phyloP scores from a whole-genome alignment of 2,797 vertebrate species.

The Argentina silus region DNA sequence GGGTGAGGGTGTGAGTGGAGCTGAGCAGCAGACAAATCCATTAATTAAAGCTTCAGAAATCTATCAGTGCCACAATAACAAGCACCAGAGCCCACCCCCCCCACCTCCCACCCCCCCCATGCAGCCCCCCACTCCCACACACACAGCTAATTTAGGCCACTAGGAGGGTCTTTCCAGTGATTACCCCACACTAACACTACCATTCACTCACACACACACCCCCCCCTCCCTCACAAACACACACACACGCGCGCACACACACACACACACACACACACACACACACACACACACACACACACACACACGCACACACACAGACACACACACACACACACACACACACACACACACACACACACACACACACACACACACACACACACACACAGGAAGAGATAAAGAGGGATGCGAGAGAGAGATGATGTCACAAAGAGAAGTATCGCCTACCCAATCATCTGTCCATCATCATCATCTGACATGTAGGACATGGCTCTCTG shows the following conservation, averaged over 20 bases:
- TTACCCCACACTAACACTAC: background rate
- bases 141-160: constrained; percentile 36
- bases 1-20: background rate
- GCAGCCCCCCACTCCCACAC: constrained; percentile 15
- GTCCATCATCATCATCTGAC: too few species aligned
- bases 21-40: constrained; percentile 63
- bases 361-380: background rate
- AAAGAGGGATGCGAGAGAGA: background rate
- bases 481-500: too few species aligned
- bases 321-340: constrained; percentile 1
- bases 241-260: background rate
- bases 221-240: background rate
- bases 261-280: background rate
- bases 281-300: background rate
- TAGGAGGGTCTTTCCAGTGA: constrained; percentile 23
- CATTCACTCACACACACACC: background rate
- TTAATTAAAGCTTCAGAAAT: constrained; percentile 66
- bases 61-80: constrained; percentile 55
- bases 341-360: background rate
- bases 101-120: background rate
- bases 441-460: too few species aligned
- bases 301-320: background rate
- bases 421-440: background rate
- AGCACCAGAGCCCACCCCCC: constrained; percentile 23
- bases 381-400: background rate